Conservation (phyloP, 2,113 vertebrate species). For the Tichodroma muraria region DNA sequence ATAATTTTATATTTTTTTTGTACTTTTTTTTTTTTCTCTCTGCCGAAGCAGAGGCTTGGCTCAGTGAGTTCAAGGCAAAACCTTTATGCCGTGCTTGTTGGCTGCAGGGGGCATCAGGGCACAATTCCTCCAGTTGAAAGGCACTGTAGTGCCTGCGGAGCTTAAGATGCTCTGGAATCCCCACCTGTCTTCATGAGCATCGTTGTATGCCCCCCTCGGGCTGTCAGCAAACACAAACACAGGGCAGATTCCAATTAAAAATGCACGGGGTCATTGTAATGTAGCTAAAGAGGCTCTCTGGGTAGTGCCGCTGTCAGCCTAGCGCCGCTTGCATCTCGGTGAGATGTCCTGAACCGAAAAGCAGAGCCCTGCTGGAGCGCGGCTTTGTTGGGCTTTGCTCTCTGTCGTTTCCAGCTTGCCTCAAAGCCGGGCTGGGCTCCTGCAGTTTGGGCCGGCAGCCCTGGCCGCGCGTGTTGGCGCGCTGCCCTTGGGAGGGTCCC, state of each 20-base stretch:
- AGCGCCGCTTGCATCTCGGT: accelerated
- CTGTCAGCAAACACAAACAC: not conserved
- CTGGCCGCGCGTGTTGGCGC: accelerated
- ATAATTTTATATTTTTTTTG: accelerated
- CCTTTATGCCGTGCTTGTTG: not conserved
- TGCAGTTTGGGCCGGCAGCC: not conserved
- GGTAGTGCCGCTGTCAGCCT: not conserved
- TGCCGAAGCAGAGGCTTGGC: not conserved
- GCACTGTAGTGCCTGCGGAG: not conserved
- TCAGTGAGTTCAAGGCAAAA: not conserved
- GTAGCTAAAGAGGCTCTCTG: not conserved
- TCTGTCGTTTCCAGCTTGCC: not conserved
- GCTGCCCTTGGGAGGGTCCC: not conserved
- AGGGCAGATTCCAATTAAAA: not conserved
- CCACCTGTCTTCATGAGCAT: not conserved
- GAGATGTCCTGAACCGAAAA: not conserved
- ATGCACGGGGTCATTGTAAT: not conserved
- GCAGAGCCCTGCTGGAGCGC: not conserved
- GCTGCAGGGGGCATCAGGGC: conserved; percentile 11
- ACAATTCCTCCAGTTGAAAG: not conserved
- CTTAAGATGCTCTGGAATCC: not conserved
- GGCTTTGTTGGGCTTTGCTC: not conserved
- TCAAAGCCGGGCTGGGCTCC: not conserved
- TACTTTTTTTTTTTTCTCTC: too few relatives aligned
- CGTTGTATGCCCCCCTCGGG: not conserved